Conservation (phyloP, 2,113 vertebrate genomes). For the Ctenodactylus gundi region DNA sequence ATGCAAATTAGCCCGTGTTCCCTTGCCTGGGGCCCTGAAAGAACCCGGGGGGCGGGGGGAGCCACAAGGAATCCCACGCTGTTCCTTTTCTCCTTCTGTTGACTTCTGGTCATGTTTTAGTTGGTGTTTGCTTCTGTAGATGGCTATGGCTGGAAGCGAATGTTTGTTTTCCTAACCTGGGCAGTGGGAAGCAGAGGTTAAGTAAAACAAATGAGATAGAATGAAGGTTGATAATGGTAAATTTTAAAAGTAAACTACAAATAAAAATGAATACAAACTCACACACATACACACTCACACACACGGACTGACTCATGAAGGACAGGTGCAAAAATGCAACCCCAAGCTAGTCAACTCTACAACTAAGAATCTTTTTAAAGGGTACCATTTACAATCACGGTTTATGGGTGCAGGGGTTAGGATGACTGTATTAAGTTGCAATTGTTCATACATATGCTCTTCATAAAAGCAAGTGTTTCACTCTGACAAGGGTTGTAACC, state of each 20-base stretch:
- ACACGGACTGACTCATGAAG: neutral
- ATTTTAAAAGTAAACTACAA: neutral
- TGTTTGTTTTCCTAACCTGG: slow-evolving; percentile 66
- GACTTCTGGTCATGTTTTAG: slow-evolving; percentile 67
- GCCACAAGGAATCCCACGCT: slow-evolving; percentile 66
- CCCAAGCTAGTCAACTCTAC: neutral
- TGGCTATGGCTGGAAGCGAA: neutral
- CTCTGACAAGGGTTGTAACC: slow-evolving; percentile 63
- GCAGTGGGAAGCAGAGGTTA: neutral
- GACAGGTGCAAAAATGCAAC: neutral
- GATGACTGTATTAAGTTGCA: slow-evolving; percentile 48
- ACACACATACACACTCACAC: neutral
- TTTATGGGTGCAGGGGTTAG: slow-evolving; percentile 63
- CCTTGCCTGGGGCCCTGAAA: slow-evolving; percentile 66
- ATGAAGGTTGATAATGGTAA: neutral
- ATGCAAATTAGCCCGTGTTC: slow-evolving; percentile 71
- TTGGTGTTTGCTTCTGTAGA: slow-evolving; percentile 43
- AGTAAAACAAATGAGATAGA: slow-evolving; percentile 2
- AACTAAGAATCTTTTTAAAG: slow-evolving; percentile 57
- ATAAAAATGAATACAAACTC: neutral
- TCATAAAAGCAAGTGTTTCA: slow-evolving; percentile 69
- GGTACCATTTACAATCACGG: slow-evolving; percentile 57
- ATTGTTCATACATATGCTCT: slow-evolving; percentile 74
- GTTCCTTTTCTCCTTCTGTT: slow-evolving; percentile 72
- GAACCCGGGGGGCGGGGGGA: slow-evolving; percentile 57